These are phyloP conservation scores for Gambelia wislizenii DNA, from an alignment of 2,797 vertebrate genomes.

Conservation along the genomic window DNA sequence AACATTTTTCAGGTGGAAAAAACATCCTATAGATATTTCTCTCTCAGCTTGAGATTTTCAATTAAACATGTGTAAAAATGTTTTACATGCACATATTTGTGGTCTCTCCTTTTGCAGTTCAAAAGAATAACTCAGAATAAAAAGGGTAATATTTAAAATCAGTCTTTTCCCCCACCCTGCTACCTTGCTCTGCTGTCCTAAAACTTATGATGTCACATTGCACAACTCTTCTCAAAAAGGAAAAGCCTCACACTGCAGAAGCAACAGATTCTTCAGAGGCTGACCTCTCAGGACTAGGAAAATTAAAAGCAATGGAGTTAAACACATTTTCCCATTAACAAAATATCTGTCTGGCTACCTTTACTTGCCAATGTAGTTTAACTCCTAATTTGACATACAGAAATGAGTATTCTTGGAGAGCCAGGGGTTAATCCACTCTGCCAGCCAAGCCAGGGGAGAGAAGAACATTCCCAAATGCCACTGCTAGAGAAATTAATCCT, in stretches of 20 bases:
- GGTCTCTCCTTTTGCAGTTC: background rate
- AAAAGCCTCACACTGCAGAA: slow-evolving; percentile 36
- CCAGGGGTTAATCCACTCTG: slow-evolving; percentile 72
- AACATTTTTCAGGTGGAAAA: background rate
- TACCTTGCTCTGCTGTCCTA: slow-evolving; percentile 16
- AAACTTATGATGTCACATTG: background rate
- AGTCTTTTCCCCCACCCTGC: background rate
- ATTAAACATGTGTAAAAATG: background rate
- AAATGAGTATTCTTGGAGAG: slow-evolving; percentile 63
- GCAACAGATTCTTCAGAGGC: slow-evolving; percentile 29
- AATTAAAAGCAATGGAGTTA: slow-evolving; percentile 60
- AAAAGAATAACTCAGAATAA: background rate
- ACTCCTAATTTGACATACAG: slow-evolving; percentile 52
- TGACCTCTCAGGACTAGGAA: slow-evolving; percentile 53
- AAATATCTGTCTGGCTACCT: slow-evolving; percentile 47
- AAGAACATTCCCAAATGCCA: slow-evolving; percentile 76
- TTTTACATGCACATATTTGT: background rate
- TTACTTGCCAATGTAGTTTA: slow-evolving; percentile 61
- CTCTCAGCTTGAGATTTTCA: background rate
- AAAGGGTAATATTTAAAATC: background rate
- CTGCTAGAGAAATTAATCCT: slow-evolving; percentile 82
- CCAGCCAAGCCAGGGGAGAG: slow-evolving; percentile 68
- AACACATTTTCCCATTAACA: slow-evolving; percentile 63
- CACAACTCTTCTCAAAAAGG: background rate
- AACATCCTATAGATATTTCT: background rate